Percentiles rank a stretch among this genome's conserved stretches.
Conservation (phyloP, 64 coral and sea anemone genomes). For the Anthopleura sola region DNA sequence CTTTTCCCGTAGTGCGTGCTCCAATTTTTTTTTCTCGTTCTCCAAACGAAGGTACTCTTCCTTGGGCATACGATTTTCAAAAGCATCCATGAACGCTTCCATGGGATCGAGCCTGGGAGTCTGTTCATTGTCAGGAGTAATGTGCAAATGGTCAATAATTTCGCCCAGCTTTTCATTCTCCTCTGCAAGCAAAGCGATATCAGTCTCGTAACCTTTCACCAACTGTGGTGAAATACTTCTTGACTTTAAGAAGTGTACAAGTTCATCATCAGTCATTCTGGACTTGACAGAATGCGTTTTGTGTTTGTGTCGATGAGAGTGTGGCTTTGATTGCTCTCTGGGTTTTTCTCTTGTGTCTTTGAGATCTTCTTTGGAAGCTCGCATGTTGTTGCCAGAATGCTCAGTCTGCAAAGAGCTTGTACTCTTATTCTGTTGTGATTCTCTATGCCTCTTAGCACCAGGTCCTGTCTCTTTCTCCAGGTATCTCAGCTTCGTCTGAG, state of each 20-base stretch:
- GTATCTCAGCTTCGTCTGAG: slow-evolving; percentile 35
- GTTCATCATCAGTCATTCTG: background rate
- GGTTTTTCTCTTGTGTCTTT: background rate
- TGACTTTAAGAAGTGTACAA: background rate
- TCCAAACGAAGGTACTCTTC: slow-evolving; percentile 52
- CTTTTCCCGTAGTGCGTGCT: slow-evolving; percentile 40
- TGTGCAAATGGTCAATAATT: slow-evolving; percentile 64
- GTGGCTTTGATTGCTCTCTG: background rate
- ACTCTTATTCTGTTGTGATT: background rate
- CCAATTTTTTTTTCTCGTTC: slow-evolving; percentile 48
- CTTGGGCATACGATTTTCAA: slow-evolving; percentile 49
- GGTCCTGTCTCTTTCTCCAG: slow-evolving; percentile 43
- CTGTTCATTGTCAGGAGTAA: slow-evolving; percentile 13
- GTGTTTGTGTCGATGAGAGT: background rate
- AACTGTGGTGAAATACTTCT: slow-evolving; percentile 21
- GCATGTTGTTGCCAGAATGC: background rate
- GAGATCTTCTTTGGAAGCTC: background rate
- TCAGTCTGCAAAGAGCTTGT: background rate
- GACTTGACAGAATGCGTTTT: background rate
- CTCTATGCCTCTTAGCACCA: background rate
- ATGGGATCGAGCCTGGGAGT: slow-evolving; percentile 30
- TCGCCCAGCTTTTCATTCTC: slow-evolving; percentile 68
- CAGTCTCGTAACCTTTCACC: slow-evolving; percentile 37
- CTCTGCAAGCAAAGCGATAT: slow-evolving; percentile 53
- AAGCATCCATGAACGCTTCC: slow-evolving; percentile 40